Percentiles rank a stretch among this genome's conserved stretches.
phyloP scores from a whole-genome alignment of 1,140 invertebrate genomes.

The Papilio helenus region DNA sequence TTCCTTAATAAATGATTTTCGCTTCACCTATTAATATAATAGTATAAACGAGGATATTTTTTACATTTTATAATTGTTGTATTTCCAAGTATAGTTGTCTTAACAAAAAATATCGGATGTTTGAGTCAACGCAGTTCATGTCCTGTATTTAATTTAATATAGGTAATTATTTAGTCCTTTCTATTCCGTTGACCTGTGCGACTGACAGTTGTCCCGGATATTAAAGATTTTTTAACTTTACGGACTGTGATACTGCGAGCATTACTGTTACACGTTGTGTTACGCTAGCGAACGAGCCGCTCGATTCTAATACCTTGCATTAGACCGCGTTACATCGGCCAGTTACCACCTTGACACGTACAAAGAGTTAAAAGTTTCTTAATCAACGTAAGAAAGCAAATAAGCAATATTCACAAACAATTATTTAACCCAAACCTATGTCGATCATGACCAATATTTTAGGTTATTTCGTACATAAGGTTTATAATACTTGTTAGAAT shows the following conservation, averaged over 20 bases:
- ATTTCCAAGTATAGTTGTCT: neutral
- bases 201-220: neutral
- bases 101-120: neutral
- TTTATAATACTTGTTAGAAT: too few relatives aligned
- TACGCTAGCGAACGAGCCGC: too few relatives aligned
- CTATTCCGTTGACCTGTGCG: neutral
- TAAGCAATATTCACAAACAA: too few relatives aligned
- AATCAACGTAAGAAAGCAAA: neutral
- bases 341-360: neutral
- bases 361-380: neutral
- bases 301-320: too few relatives aligned
- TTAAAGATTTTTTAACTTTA: neutral
- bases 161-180: neutral
- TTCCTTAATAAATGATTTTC: neutral
- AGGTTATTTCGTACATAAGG: too few relatives aligned
- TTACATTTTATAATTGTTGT: neutral
- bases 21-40: neutral
- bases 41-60: neutral
- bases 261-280: too few relatives aligned
- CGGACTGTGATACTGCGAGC: too few relatives aligned
- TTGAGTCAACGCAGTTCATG: neutral
- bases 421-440: too few relatives aligned
- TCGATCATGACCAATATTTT: too few relatives aligned
- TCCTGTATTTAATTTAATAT: neutral
- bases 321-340: too few relatives aligned